Percentiles rank a stretch among this genome's conserved stretches.
Evolutionary conservation across 2,888 invertebrate species (phyloP).

Genomic region (Thereva nobilitata): DNA sequence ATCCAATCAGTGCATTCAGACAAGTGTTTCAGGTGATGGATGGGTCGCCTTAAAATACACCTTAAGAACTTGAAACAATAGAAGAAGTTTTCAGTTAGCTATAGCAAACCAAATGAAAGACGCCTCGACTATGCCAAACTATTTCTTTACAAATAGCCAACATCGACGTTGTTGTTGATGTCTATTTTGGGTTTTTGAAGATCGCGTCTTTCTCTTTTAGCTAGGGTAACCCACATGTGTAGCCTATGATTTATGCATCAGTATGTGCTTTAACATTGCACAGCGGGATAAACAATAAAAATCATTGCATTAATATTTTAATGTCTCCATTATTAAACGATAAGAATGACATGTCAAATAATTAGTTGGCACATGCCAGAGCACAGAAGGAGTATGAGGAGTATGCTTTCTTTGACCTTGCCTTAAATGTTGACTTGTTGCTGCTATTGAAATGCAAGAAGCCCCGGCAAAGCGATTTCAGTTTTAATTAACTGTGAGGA

Average conservation of each 20-base stretch:
- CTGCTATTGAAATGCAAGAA: too few relatives aligned
- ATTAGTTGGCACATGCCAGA: too few relatives aligned
- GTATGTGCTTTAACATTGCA: too few relatives aligned
- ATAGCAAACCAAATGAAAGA: not conserved
- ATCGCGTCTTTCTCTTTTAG: constrained; percentile 16
- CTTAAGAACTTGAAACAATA: constrained; percentile 30
- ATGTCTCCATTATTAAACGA: too few relatives aligned
- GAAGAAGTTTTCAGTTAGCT: constrained; percentile 9
- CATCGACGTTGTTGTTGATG: constrained; percentile 14
- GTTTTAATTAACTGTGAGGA: too few relatives aligned
- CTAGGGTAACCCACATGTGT: not conserved
- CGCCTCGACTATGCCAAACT: constrained; percentile 19
- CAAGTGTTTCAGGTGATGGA: not conserved
- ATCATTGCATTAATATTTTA: too few relatives aligned
- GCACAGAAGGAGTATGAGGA: too few relatives aligned
- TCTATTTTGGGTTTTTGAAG: constrained; percentile 17
- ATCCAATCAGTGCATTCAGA: constrained; percentile 1
- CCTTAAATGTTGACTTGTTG: too few relatives aligned
- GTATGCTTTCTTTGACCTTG: too few relatives aligned
- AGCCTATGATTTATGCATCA: not conserved
- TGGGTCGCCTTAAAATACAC: constrained; percentile 7
- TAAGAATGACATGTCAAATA: too few relatives aligned
- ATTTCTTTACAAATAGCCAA: constrained; percentile 25
- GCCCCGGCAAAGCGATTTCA: too few relatives aligned
- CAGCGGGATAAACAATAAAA: not conserved